phyloP scores from a whole-genome alignment of 2,797 vertebrate genomes.

The Leucoraja ocellata region DNA sequence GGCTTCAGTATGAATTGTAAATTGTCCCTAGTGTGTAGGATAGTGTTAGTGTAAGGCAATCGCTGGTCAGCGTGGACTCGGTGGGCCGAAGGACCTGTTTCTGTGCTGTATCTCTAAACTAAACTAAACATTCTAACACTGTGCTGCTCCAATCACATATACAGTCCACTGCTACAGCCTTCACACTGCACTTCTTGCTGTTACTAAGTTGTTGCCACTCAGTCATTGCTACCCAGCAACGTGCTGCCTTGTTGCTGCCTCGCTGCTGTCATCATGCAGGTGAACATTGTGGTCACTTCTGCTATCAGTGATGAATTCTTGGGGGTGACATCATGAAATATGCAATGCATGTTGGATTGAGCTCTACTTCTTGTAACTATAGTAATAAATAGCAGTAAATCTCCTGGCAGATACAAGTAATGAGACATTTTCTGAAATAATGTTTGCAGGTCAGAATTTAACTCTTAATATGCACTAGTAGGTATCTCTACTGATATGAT shows the following conservation, averaged over 20 bases:
- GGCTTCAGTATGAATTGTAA: too few relatives aligned
- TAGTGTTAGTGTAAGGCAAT: too few relatives aligned
- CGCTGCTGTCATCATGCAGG: neutral
- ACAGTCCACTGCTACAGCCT: neutral
- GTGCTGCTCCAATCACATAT: too few relatives aligned
- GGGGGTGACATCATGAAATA: neutral
- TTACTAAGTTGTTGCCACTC: too few relatives aligned
- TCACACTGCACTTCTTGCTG: neutral
- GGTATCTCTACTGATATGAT: neutral
- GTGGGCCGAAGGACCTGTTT: too few relatives aligned
- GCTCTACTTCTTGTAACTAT: neutral
- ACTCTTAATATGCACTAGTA: neutral
- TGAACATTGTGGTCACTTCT: neutral
- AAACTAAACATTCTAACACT: too few relatives aligned
- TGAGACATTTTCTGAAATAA: slow-evolving; percentile 2
- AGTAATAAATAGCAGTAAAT: neutral
- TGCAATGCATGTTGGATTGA: neutral
- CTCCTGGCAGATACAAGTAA: neutral
- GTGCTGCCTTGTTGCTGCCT: neutral
- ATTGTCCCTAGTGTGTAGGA: too few relatives aligned
- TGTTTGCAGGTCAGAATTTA: slow-evolving; percentile 7
- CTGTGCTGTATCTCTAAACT: too few relatives aligned
- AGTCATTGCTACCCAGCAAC: too few relatives aligned
- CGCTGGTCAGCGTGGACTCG: too few relatives aligned
- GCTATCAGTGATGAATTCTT: neutral